Evolutionary conservation across 2,113 vertebrate species (phyloP), one percentile per base, ranked within the genome.

Genomic region (Panurus biarmicus): DNA sequence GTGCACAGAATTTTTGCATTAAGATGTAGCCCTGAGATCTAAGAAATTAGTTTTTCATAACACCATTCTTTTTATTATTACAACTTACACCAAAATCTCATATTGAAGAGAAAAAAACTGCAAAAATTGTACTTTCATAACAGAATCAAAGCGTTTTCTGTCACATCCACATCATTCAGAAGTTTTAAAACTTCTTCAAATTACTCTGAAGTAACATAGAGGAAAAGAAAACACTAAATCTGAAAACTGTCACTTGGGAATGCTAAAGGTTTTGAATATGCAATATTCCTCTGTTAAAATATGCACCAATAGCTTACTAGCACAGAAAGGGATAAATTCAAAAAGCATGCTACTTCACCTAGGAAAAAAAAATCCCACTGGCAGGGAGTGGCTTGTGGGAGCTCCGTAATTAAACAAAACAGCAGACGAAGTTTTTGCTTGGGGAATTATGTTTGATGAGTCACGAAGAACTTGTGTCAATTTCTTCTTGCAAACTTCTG

Each of bases 371-470:
- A 35, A 28, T 26, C 8, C 11, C 23, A 24, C 6, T 18, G 21
- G 18, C 31, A 45, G 6, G 13, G 17, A 67, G 22, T 0, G 0
- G 58, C 23, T 86, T 5, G 0, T 14, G 73, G 28, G 4, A 48
- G 6, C 5, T 19, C 14, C 12, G 3, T 5, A 54, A 64, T 7
- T 28, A 36, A 76, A 23, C 2, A 9, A 48, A 40, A 22, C 1
- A 16, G 14, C 5, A 1, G 5, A 66, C 29, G 16, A 58, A 22
- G 6, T 3, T 42, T 16, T 89, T 1, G 3, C 36, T 15, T 35
- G 29, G 47, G 9, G 3, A 57, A 2, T 66, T 19, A 36, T 0
- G 0, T 48, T 31, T 20, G 16, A 23, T 3, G 3, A 5, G 25
- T 19, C 22, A n/a, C n/a, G 40, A 10, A 67, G 58, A 72, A 20